Conservation (phyloP, 1,140 invertebrate species). For the Diorhabda carinulata region DNA sequence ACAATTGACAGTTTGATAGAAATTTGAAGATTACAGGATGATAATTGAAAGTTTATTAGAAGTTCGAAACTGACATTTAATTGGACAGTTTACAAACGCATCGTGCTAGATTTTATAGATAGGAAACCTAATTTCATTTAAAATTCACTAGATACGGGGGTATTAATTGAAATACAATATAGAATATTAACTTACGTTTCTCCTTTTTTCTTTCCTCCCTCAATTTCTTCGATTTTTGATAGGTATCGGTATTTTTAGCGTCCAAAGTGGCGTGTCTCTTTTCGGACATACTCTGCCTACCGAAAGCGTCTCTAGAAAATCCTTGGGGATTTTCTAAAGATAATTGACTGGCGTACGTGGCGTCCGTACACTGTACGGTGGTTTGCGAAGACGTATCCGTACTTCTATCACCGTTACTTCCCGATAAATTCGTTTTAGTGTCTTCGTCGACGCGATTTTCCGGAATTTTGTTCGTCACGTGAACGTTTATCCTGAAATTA, state of each 20-base stretch:
- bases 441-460: slow-evolving; percentile 39
- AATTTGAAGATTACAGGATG: too few relatives aligned
- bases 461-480: slow-evolving; percentile 37
- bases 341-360: slow-evolving; percentile 72
- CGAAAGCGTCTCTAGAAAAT: slow-evolving; percentile 83
- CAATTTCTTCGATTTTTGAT: slow-evolving; percentile 87
- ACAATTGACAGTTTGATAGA: too few relatives aligned
- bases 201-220: slow-evolving; percentile 57
- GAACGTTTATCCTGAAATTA: slow-evolving; percentile 34
- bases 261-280: slow-evolving; percentile 91
- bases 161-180: neutral
- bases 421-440: slow-evolving; percentile 39
- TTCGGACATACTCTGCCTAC: slow-evolving; percentile 95
- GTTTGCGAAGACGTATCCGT: slow-evolving; percentile 37
- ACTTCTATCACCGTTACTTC: slow-evolving; percentile 36
- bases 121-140: too few relatives aligned
- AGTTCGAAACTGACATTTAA: too few relatives aligned
- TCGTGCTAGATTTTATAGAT: too few relatives aligned
- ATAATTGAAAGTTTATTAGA: too few relatives aligned
- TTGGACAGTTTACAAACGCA: too few relatives aligned
- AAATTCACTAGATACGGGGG: too few relatives aligned
- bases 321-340: slow-evolving; percentile 68
- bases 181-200: slow-evolving; percentile 25
- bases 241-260: slow-evolving; percentile 91
- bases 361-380: slow-evolving; percentile 50